Evolutionary conservation across 2,888 invertebrate genomes (phyloP).

Genomic region (Platynereis dumerilii): DNA sequence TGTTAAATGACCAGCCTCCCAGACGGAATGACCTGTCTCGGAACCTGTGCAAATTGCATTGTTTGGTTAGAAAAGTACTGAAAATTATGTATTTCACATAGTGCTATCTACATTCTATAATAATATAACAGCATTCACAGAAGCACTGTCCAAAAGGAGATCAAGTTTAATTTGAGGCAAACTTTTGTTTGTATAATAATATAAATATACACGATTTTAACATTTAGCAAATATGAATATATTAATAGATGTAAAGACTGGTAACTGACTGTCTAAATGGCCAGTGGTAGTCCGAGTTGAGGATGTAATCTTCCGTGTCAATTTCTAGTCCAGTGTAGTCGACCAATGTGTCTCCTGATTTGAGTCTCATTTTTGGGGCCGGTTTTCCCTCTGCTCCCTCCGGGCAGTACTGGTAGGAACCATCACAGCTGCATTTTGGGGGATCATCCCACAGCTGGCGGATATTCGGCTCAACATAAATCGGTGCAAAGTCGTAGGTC

Average conservation of each 20-base stretch:
- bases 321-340: constrained; percentile 37
- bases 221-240: too few species aligned
- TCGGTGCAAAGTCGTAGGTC: neutral
- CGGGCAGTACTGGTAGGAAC: constrained; percentile 11
- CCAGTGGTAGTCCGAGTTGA: neutral
- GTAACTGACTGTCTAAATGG: too few species aligned
- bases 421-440: constrained; percentile 13
- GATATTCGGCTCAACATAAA: neutral
- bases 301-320: neutral
- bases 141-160: too few species aligned
- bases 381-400: constrained; percentile 22
- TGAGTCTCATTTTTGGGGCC: constrained; percentile 35
- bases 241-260: too few species aligned
- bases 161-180: too few species aligned
- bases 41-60: too few species aligned
- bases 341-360: constrained; percentile 46
- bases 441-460: neutral
- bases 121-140: too few species aligned
- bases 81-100: too few species aligned
- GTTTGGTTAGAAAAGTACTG: too few species aligned
- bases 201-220: too few species aligned
- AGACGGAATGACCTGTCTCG: neutral
- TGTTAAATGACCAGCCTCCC: constrained; percentile 56
- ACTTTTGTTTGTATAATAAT: too few species aligned
- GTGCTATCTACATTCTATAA: too few species aligned